These are phyloP conservation scores for Cremastinae sp. DNA, from an alignment of 2,888 invertebrate species.

Conservation along the genomic window DNA sequence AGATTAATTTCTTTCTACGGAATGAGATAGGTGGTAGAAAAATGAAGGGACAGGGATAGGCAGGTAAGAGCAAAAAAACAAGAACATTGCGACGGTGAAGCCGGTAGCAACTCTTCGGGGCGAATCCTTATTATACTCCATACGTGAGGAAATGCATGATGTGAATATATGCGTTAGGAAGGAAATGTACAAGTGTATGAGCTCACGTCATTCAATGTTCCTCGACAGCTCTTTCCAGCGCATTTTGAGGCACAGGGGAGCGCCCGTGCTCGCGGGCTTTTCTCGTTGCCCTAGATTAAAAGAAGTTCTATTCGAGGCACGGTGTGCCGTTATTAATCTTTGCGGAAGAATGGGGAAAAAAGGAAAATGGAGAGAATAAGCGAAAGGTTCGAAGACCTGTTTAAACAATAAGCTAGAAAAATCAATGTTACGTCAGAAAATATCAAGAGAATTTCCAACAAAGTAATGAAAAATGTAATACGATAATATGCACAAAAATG, in stretches of 20 bases:
- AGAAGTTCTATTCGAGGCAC: slow-evolving; percentile 71
- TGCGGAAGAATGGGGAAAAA: slow-evolving; percentile 62
- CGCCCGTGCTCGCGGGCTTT: slow-evolving; percentile 33
- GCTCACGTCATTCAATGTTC: slow-evolving; percentile 58
- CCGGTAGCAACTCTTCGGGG: slow-evolving; percentile 48
- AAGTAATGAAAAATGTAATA: slow-evolving; percentile 1
- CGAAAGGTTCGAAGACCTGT: slow-evolving; percentile 36
- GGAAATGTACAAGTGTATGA: slow-evolving; percentile 51
- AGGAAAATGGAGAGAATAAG: slow-evolving; percentile 34
- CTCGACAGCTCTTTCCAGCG: slow-evolving; percentile 52
- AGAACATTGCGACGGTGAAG: slow-evolving; percentile 40
- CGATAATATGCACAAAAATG: slow-evolving; percentile 24
- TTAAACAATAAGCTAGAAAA: slow-evolving; percentile 44
- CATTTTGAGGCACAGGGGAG: slow-evolving; percentile 17
- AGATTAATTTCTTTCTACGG: slow-evolving; percentile 50
- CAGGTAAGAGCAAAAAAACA: slow-evolving; percentile 38
- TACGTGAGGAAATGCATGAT: slow-evolving; percentile 4
- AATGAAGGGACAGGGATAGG: slow-evolving; percentile 24
- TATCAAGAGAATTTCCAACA: slow-evolving; percentile 9
- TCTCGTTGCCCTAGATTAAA: slow-evolving; percentile 72
- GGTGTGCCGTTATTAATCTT: slow-evolving; percentile 72
- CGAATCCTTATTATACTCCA: slow-evolving; percentile 46
- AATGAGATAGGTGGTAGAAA: slow-evolving; percentile 31
- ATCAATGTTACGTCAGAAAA: slow-evolving; percentile 42
- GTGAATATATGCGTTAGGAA: slow-evolving; percentile 21